Evolutionary conservation across 2,888 invertebrate species (phyloP), one percentile per base, ranked within the genome.

Genomic region (Cerceris rybyensis): DNA sequence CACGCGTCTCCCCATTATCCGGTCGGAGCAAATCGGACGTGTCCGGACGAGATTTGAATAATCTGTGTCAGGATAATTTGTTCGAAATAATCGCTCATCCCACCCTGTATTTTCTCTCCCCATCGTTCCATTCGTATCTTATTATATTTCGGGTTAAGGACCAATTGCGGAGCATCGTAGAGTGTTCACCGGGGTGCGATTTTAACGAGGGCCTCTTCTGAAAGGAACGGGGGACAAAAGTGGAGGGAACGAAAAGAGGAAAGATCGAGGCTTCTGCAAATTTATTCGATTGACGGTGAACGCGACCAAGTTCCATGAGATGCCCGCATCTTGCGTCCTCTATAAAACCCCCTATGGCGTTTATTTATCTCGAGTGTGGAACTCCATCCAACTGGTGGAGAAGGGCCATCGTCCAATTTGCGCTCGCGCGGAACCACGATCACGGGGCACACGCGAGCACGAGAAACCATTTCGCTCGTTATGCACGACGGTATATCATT

Each of bases 361-460:
- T 85, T 86, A 85, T 80, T 88, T 85, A 87, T 87, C 84, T 83
- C 84, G 83, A 87, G 88, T 87, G 80, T 75, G 63, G 70, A 65
- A 67, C 57, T 78, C 84, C 28, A 4, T 28, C 28, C 28, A 28
- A 28, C 28, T 28, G 28, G 2, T 28, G 28, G 28, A 28, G 28
- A 28, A 28, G 28, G 28, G 28, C 28, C 84, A 82, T 86, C 86
- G 87, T 82, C 70, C 81, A 86, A 87, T 88, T 86, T 86, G 78
- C 64, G 73, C 71, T 68, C 65, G 74, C 73, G 82, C 80, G 70
- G 28, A 80, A 85, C 70, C 74, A 58, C 69, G 54, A 54, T 60
- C 70, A 50, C 57, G 66, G 69, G 57, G 63, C 68, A 46, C 72
- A 74, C 71, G 74, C 84, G 77, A 70, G 75, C 76, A 69, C 72